Evolutionary conservation across 2,888 invertebrate genomes (phyloP).

Genomic region (Lasioglossum morio): DNA sequence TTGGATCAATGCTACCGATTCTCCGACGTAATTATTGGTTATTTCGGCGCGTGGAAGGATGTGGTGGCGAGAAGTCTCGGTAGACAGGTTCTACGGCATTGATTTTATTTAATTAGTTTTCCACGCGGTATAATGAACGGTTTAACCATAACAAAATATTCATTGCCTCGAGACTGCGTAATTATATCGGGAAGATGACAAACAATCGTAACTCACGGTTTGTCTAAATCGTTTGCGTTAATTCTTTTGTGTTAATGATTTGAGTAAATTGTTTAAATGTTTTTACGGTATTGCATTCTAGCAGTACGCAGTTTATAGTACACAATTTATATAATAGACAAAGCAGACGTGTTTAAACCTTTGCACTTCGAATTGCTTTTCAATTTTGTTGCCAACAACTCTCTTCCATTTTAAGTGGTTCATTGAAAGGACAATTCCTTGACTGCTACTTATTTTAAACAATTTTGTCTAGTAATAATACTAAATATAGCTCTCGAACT

Average conservation of each 20-base stretch:
- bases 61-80: neutral
- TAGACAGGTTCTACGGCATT: neutral
- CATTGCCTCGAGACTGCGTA: neutral
- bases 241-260: neutral
- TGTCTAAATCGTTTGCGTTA: neutral
- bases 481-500: no score
- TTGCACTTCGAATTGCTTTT: no score
- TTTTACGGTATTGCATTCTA: neutral
- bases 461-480: no score
- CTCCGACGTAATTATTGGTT: slow-evolving; percentile 12
- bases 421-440: no score
- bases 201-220: neutral
- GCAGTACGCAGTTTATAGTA: neutral
- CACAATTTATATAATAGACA: neutral
- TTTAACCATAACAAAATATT: neutral
- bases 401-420: no score
- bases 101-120: slow-evolving; percentile 14
- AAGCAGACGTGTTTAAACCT: neutral
- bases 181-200: neutral
- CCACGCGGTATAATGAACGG: neutral
- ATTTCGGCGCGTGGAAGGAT: neutral
- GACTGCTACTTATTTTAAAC: no score
- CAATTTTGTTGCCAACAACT: no score
- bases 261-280: neutral
- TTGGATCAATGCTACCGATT: slow-evolving; percentile 10